A percentile compares a stretch with the other conserved stretches of the same genome.
These are phyloP conservation scores for Platyrinchus mystaceus DNA, from an alignment of 2,797 vertebrate species.

Conservation along the genomic window DNA sequence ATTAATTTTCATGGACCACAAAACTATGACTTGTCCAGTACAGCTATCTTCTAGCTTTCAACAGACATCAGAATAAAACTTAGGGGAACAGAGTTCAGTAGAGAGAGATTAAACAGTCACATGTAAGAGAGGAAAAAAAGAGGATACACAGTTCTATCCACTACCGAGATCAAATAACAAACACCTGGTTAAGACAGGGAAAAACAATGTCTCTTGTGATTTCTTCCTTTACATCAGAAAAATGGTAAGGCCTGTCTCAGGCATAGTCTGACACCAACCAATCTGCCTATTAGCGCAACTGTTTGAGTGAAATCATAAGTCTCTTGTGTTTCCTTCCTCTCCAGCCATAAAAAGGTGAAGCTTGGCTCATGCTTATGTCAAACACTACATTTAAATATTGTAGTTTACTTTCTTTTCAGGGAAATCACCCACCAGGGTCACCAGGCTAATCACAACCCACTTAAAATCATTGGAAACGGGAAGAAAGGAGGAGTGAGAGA, in stretches of 20 bases:
- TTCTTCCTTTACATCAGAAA: slow-evolving; percentile 39
- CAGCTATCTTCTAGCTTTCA: not conserved
- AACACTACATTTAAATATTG: not conserved
- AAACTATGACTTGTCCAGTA: not conserved
- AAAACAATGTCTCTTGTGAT: not conserved
- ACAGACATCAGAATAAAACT: not conserved
- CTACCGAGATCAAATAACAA: not conserved
- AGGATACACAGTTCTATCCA: not conserved
- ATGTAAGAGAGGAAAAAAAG: not conserved
- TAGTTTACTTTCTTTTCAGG: not conserved
- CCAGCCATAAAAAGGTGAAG: not conserved
- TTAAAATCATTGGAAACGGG: slow-evolving; percentile 2
- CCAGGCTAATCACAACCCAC: not conserved
- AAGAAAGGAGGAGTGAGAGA: not conserved
- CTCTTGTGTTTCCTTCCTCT: slow-evolving; percentile 13
- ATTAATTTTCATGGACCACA: not conserved
- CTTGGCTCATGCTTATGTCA: not conserved
- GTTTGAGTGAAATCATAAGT: not conserved
- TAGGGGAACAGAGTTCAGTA: not conserved
- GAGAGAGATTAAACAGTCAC: not conserved
- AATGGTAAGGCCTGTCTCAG: not conserved
- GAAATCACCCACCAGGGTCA: slow-evolving; percentile 3
- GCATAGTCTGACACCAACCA: not conserved
- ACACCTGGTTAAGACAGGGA: not conserved
- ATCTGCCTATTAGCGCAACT: not conserved